phyloP scores from a whole-genome alignment of 2,888 invertebrate species.

The Hypolimnas misippus region DNA sequence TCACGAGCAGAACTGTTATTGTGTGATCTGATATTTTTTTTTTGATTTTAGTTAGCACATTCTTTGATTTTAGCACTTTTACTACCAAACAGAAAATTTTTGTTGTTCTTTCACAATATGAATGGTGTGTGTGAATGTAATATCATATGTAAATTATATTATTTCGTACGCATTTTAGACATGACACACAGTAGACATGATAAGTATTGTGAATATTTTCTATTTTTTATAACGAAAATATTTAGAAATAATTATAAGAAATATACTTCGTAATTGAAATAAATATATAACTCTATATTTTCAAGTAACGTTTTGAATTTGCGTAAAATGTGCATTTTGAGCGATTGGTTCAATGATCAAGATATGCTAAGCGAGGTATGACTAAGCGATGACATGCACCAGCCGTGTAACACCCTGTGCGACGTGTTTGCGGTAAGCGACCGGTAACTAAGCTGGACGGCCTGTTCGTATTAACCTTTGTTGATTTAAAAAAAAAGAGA shows the following conservation, averaged over 20 bases:
- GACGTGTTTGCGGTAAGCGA: slow-evolving; percentile 12
- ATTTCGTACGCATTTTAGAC: too few species aligned
- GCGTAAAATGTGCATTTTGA: not conserved
- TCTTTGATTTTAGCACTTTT: not conserved
- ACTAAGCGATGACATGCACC: slow-evolving; percentile 14
- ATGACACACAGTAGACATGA: too few species aligned
- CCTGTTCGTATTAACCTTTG: not conserved
- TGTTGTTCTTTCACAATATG: too few species aligned
- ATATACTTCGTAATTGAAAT: too few species aligned
- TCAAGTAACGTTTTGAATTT: not conserved
- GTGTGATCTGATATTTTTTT: not conserved
- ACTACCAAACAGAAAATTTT: too few species aligned
- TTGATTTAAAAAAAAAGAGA: not conserved
- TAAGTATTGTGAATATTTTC: too few species aligned
- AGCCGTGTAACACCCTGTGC: slow-evolving; percentile 3
- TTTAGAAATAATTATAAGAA: too few species aligned
- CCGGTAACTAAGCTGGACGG: slow-evolving; percentile 4
- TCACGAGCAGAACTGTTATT: not conserved
- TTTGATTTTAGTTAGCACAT: not conserved
- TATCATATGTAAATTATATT: too few species aligned
- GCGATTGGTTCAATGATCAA: not conserved
- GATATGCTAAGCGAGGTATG: slow-evolving; percentile 12
- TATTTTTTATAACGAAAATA: too few species aligned
- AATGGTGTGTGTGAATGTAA: too few species aligned
- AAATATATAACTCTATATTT: not conserved